Conservation (phyloP, 2,888 invertebrate species). For the Eupithecia vulgata region DNA sequence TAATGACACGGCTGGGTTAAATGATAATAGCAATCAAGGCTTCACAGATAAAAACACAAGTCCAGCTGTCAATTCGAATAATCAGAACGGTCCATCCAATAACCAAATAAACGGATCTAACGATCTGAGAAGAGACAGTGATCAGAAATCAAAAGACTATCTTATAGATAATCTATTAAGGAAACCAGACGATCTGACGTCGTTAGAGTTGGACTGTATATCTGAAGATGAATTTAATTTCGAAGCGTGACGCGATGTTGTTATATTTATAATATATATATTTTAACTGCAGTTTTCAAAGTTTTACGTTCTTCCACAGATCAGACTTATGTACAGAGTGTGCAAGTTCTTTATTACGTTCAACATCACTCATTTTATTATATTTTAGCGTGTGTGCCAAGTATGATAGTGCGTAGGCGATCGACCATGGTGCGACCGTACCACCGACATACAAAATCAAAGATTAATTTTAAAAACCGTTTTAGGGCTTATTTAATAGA, state of each 20-base stretch:
- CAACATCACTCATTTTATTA: not conserved
- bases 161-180: constrained; percentile 25
- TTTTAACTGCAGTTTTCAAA: too few species aligned
- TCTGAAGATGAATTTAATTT: constrained; percentile 56
- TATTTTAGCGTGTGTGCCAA: too few species aligned
- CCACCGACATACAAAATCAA: too few species aligned
- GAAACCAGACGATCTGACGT: constrained; percentile 36
- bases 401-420: too few species aligned
- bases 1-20: not conserved
- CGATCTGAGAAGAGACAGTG: not conserved
- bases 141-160: constrained; percentile 17
- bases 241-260: constrained; percentile 34
- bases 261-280: too few species aligned
- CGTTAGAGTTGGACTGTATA: constrained; percentile 52
- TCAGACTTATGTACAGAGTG: not conserved
- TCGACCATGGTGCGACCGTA: too few species aligned
- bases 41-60: not conserved
- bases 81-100: not conserved
- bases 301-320: not conserved
- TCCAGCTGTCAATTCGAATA: not conserved
- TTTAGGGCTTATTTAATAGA: too few species aligned
- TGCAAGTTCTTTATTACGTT: not conserved
- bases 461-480: too few species aligned
- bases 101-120: not conserved
- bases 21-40: not conserved